Base-by-base conservation (phyloP, 2,888 invertebrate species). In the Itoplectis maculator region DNA sequence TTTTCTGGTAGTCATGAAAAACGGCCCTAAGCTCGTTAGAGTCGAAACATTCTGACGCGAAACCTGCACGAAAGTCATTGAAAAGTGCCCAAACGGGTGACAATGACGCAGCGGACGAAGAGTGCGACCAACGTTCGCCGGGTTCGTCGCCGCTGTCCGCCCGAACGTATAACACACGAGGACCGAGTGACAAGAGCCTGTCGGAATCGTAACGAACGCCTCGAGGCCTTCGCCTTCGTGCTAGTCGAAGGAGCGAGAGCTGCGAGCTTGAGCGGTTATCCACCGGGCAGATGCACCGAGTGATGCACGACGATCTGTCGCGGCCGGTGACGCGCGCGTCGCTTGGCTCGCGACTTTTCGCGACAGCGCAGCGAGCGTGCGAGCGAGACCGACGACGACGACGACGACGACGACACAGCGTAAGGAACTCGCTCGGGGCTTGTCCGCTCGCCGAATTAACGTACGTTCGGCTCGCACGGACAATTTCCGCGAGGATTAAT, bases 261-360 rank as follows among this genome's bases (percentile, higher is more conserved):
- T n/a, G n/a, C 56, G 77, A 69, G 49, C 59, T 59, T 47, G 61
- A 77, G 73, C 59, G 40, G 81, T 77, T 81, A 77, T 81, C 81
- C 76, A 81, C 66, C 61, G n/a, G n/a, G n/a, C n/a, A 77, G 76
- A 51, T 83, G 87, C 65, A 81, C n/a, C n/a, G 84, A 88, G 85
- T 89, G 88, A 88, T 87, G 85, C 88, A 89, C 88, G 87, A 87
- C 83, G 84, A 87, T 88, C 88, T 85, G 87, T 88, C 88, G 81
- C n/a, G 76, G 69, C 83, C 86, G 84, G 83, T 85, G 89, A 88
- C 89, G 86, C 86, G 86, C 86, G 82, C 87, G 87, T 88, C 90
- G 88, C 89, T 88, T n/a, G n/a, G 86, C 85, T 88, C 85, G 88
- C 89, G 86, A 89, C 88, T 87, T 89, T 88, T 86, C n/a, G 83